Conservation (phyloP, 2,113 vertebrate species). For the Brachyistius frenatus region DNA sequence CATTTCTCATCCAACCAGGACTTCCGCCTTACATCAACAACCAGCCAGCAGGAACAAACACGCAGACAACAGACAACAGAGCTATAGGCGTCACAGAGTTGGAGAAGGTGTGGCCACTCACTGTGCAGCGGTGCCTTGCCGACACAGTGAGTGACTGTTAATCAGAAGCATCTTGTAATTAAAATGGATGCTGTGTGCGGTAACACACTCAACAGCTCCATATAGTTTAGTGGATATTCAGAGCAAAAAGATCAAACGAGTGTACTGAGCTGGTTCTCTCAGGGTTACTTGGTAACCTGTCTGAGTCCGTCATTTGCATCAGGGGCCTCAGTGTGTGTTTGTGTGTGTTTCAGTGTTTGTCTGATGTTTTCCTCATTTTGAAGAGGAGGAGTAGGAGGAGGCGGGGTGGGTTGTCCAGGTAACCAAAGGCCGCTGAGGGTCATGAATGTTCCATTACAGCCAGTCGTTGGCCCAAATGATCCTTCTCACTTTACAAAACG, state of each 20-base stretch:
- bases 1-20: conserved; percentile 21
- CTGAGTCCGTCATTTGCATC: conserved; percentile 67
- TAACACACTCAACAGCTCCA: background rate
- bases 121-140: too few species aligned
- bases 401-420: conserved; percentile 74
- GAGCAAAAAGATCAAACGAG: conserved; percentile 37
- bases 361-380: conserved; percentile 41
- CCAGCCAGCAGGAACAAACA: background rate
- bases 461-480: conserved; percentile 30
- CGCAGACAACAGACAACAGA: too few species aligned
- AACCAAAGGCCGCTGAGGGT: conserved; percentile 73
- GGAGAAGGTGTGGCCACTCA: background rate
- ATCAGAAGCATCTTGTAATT: conserved; percentile 1
- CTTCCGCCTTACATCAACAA: conserved; percentile 7
- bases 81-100: background rate
- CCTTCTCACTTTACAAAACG: conserved; percentile 44
- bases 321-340: conserved; percentile 32
- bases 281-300: conserved; percentile 72
- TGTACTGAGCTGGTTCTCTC: conserved; percentile 37
- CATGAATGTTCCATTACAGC: conserved; percentile 76
- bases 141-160: too few species aligned
- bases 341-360: conserved; percentile 21
- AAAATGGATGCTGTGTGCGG: conserved; percentile 8
- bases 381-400: conserved; percentile 31
- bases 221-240: background rate